Conservation (phyloP, 2,888 invertebrate genomes). For the Drosophila limbata region DNA sequence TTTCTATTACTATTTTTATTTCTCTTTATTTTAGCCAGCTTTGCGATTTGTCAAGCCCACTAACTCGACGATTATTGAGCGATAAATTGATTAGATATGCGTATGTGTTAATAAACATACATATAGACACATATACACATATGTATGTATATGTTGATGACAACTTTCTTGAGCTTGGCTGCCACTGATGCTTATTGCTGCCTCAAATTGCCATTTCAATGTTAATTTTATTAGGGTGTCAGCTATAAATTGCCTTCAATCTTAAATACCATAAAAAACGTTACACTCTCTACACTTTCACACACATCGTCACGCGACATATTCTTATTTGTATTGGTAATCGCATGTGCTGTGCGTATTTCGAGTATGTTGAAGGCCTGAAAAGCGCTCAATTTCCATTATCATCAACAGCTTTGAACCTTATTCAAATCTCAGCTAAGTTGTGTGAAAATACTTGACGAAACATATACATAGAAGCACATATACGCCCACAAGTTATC, state of each 20-base stretch:
- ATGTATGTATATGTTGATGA: slow-evolving; percentile 36
- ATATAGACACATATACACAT: slow-evolving; percentile 37
- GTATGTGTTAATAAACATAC: slow-evolving; percentile 26
- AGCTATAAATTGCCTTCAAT: slow-evolving; percentile 83
- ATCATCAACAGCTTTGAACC: slow-evolving; percentile 77
- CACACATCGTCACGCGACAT: slow-evolving; percentile 45
- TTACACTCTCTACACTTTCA: slow-evolving; percentile 48
- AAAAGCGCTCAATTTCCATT: slow-evolving; percentile 69
- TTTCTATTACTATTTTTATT: slow-evolving; percentile 14
- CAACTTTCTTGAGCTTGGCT: slow-evolving; percentile 45
- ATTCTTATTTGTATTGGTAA: slow-evolving; percentile 26
- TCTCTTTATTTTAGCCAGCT: slow-evolving; percentile 28
- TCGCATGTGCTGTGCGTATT: slow-evolving; percentile 13
- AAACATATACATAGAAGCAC: slow-evolving; percentile 17
- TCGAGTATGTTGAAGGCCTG: slow-evolving; percentile 23
- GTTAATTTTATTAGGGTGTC: slow-evolving; percentile 84
- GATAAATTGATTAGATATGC: slow-evolving; percentile 83
- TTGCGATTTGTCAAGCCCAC: slow-evolving; percentile 72
- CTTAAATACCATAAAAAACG: slow-evolving; percentile 83
- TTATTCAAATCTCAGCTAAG: slow-evolving; percentile 74
- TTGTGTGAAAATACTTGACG: slow-evolving; percentile 55
- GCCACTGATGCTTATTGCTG: slow-evolving; percentile 65
- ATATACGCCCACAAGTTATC: slow-evolving; percentile 72
- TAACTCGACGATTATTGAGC: slow-evolving; percentile 75
- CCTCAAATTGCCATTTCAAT: slow-evolving; percentile 82